A percentile compares a stretch with the other conserved stretches of the same genome.
These are phyloP conservation scores for Rana temporaria DNA, from an alignment of 2,113 vertebrate species.

Conservation along the genomic window DNA sequence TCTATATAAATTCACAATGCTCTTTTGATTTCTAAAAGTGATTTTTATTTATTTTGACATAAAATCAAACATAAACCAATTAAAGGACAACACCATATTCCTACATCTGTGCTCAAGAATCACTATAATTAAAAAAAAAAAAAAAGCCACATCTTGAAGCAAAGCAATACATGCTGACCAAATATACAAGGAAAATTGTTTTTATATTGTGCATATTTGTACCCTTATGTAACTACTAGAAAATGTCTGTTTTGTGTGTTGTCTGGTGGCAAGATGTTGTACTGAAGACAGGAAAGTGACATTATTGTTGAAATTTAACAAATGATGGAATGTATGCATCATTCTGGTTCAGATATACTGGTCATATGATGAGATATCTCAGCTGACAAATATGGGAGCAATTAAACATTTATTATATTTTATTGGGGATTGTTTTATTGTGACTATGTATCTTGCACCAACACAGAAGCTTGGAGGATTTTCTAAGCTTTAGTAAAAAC, in stretches of 20 bases:
- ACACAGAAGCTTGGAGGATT: no score
- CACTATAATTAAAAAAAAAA: not conserved
- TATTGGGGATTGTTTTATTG: not conserved
- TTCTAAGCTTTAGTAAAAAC: no score
- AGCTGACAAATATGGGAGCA: not conserved
- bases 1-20: no score
- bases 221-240: slow-evolving; percentile 12
- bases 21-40: no score
- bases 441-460: not conserved
- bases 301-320: slow-evolving; percentile 1
- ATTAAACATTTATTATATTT: slow-evolving; percentile 8
- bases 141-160: slow-evolving; percentile 24
- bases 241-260: not conserved
- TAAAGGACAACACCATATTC: not conserved
- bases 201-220: slow-evolving; percentile 30
- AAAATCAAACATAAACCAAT: not conserved
- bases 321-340: not conserved
- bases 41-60: no score
- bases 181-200: not conserved
- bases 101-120: not conserved
- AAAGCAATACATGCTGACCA: not conserved
- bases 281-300: slow-evolving; percentile 3
- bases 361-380: not conserved
- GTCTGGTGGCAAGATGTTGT: slow-evolving; percentile 40
- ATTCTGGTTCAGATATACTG: not conserved